Base-by-base conservation (phyloP, 2,113 vertebrate genomes). In the Toxostoma redivivum region DNA sequence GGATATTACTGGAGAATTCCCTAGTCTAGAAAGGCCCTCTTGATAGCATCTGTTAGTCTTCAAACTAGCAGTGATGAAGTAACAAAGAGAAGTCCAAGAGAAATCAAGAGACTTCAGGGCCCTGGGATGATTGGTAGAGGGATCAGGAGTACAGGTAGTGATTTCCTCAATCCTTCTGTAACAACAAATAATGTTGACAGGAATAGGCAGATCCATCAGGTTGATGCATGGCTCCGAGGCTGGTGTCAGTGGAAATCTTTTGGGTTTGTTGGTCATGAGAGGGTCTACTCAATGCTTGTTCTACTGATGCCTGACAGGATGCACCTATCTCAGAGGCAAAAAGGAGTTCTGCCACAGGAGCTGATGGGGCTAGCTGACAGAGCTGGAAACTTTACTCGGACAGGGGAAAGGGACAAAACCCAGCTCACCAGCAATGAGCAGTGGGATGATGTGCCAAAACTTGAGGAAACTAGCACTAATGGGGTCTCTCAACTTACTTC, bases 171-270 rank as follows among this genome's bases (percentile, higher is more conserved):
- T 20, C 7, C 15, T 31, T 54, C 12, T 31, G 25, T 24, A 54
- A 44, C 31, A 54, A 44, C 7, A 35, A 23, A 53, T 53, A 35
- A 23, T 44, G 23, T 30, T 35, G 7, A 30, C 30, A 65, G 33
- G 48, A 54, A 45, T 37, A 37, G 33, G 31, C 25, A 44, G 12
- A 37, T 30, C 25, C 33, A 54, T 44, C 33, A 54, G 15, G 24
- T 35, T 0, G 0, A 11, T 54, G 31, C 12, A 19, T 31, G 5
- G 12, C 10, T 65, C 33, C 2, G 10, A 80, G 12, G 10, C 1
- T 37, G 33, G 21, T 31, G 10, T 56, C 40, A 56, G 50, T 12
- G 12, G 40, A 45, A 80, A 80, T 30, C 5, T 35, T 66, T 37
- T 8, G 5, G 4, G 5, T 37, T 65, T 45, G 7, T 24, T 45